Base-by-base conservation (phyloP, 2,797 vertebrate genomes). In the Choloepus didactylus region DNA sequence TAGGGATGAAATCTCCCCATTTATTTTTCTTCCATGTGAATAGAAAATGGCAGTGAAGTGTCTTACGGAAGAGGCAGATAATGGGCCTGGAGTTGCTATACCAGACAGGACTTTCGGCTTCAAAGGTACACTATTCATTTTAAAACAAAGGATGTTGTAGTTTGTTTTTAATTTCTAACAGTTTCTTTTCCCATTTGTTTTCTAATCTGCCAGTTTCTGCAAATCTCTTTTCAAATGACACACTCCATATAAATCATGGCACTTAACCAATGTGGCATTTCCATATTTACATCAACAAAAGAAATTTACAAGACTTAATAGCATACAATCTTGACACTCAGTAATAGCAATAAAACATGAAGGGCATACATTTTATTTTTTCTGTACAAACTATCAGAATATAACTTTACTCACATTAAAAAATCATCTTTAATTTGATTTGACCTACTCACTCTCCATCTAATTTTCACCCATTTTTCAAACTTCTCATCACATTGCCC, bases 241-340 rank as follows among this genome's bases (percentile, higher is more conserved):
- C 99, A 98, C 98, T 98, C 98, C 98, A 97, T 98, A 99, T 99
- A 99, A 99, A 98, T 35, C 35, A 35, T 35, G 35, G 35, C 35
- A 35, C 35, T 35, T 35, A 35, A 35, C 35, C 35, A 35, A 35
- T 35, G 35, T 35, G 35, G 35, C 35, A 35, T 35, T 35, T 35
- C 35, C 35, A 35, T 35, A 35, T 99, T 99, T 99, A 99, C 99
- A 99, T 98, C 98, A 98, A 99, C 98, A 77, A 99, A 98, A 98
- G 98, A 99, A 99, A 99, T 99, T 99, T 99, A 99, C 99, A 99
- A 98, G 99, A 99, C 98, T 99, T 98, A 98, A 99, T 99, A 99
- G 98, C 98, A 98, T 98, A 99, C 99, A 99, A 98, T 98, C 99
- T 98, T 97, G 98, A 99, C 99, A 99, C 98, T 99, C 98, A 99